Percentiles rank a stretch among this genome's conserved stretches.
These are phyloP conservation scores for Falco berigora DNA, from an alignment of 2,797 vertebrate genomes.

Conservation along the genomic window DNA sequence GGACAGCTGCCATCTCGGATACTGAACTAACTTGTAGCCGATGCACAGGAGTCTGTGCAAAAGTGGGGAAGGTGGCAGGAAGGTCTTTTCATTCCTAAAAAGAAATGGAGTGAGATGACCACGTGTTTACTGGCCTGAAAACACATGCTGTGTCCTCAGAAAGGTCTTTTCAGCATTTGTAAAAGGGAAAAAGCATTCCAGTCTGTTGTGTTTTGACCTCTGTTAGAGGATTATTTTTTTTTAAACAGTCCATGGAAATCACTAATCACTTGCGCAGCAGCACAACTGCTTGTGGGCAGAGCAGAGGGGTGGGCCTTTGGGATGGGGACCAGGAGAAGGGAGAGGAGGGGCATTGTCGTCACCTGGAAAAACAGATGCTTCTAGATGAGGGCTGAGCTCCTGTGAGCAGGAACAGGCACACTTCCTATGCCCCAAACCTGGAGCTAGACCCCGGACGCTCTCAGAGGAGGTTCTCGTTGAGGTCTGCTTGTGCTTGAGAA, in stretches of 20 bases:
- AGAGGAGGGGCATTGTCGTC: background rate
- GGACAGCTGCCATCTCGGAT: background rate
- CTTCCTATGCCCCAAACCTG: background rate
- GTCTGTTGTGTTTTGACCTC: background rate
- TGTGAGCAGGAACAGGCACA: background rate
- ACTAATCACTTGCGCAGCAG: background rate
- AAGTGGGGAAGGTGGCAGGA: background rate
- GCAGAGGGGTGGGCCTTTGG: background rate
- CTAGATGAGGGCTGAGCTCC: background rate
- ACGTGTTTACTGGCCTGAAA: background rate
- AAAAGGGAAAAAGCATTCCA: background rate
- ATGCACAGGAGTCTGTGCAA: background rate
- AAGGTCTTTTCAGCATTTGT: background rate
- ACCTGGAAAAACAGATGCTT: background rate
- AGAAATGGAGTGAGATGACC: background rate
- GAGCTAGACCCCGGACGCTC: background rate
- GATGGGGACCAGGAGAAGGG: background rate
- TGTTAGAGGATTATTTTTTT: background rate
- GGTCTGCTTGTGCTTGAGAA: background rate
- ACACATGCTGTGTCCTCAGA: background rate
- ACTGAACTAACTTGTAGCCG: background rate
- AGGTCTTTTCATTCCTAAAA: background rate
- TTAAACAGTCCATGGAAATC: background rate
- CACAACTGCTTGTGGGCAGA: background rate
- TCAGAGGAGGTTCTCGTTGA: background rate